phyloP scores from a whole-genome alignment of 2,888 invertebrate genomes.

The Drosophila birchii region DNA sequence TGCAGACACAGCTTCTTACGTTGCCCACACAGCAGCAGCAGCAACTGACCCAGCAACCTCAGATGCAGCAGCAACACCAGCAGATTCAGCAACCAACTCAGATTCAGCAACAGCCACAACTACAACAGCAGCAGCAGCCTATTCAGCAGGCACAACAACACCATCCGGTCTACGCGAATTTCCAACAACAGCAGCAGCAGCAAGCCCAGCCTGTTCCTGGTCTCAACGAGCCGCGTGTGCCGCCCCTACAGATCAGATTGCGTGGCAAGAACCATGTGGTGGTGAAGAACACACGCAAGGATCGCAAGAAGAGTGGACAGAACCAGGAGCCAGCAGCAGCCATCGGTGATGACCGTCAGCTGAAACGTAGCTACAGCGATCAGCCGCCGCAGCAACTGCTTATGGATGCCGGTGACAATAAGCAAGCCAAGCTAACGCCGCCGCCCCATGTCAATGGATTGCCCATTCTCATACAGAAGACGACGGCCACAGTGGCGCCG shows the following conservation, averaged over 20 bases:
- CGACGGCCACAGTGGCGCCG: conserved; percentile 32
- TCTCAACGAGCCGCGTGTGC: conserved; percentile 91
- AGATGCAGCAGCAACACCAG: conserved; percentile 45
- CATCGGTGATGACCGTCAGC: conserved; percentile 62
- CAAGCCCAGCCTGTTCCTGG: conserved; percentile 48
- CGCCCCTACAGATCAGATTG: conserved; percentile 94
- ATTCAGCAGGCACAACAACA: conserved; percentile 47
- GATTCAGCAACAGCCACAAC: conserved; percentile 32
- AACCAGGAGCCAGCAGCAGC: conserved; percentile 74
- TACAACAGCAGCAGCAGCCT: conserved; percentile 40
- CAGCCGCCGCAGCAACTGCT: conserved; percentile 47
- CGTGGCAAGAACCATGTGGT: conserved; percentile 92
- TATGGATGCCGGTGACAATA: conserved; percentile 57
- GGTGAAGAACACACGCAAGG: conserved; percentile 91
- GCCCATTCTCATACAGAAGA: conserved; percentile 63
- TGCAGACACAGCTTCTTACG: conserved; percentile 57
- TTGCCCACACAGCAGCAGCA: conserved; percentile 48
- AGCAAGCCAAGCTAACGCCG: conserved; percentile 66
- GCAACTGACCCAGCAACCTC: conserved; percentile 44
- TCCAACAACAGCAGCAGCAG: conserved; percentile 47
- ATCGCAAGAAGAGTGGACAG: conserved; percentile 86
- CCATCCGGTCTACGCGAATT: conserved; percentile 50
- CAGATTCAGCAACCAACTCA: conserved; percentile 28
- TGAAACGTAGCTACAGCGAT: conserved; percentile 67
- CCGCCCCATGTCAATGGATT: conserved; percentile 65